These are phyloP conservation scores for Oncopodura yosiiana DNA, from an alignment of 1,140 invertebrate species.

Conservation along the genomic window DNA sequence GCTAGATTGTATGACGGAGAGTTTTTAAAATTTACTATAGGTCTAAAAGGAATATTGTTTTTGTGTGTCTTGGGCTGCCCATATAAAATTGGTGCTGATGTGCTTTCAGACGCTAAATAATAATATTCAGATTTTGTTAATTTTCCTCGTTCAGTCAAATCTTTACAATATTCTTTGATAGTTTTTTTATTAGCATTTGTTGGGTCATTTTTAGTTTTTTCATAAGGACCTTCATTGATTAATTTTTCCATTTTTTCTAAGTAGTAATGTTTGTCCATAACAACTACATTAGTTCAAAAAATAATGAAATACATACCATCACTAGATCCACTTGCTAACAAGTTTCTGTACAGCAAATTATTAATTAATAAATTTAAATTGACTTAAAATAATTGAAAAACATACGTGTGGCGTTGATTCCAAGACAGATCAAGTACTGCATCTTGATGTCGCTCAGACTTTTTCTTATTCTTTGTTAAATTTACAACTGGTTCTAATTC, in stretches of 20 bases:
- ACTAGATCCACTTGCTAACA: too few species aligned
- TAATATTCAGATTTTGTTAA: conserved; percentile 10
- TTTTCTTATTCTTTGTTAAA: conserved; percentile 63
- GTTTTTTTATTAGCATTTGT: background rate
- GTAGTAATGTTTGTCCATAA: conserved; percentile 27
- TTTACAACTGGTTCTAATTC: conserved; percentile 73
- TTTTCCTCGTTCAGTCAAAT: background rate
- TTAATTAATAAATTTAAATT: too few species aligned
- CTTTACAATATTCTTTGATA: background rate
- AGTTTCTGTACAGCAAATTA: too few species aligned
- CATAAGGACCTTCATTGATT: conserved; percentile 25
- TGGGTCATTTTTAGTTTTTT: conserved; percentile 5
- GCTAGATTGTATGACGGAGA: conserved; percentile 32
- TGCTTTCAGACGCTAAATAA: conserved; percentile 7
- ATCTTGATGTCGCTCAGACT: conserved; percentile 74
- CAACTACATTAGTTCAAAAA: conserved; percentile 33
- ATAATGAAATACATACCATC: too few species aligned
- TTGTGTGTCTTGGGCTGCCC: conserved; percentile 37
- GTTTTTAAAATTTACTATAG: conserved; percentile 35
- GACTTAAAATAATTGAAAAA: too few species aligned
- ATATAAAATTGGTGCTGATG: conserved; percentile 24
- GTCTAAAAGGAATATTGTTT: conserved; percentile 29
- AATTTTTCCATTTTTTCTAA: conserved; percentile 25
- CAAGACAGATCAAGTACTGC: conserved; percentile 84
- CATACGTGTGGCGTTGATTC: too few species aligned